These are phyloP conservation scores for Drosophila kurseongensis DNA, from an alignment of 1,140 invertebrate species.

Conservation along the genomic window DNA sequence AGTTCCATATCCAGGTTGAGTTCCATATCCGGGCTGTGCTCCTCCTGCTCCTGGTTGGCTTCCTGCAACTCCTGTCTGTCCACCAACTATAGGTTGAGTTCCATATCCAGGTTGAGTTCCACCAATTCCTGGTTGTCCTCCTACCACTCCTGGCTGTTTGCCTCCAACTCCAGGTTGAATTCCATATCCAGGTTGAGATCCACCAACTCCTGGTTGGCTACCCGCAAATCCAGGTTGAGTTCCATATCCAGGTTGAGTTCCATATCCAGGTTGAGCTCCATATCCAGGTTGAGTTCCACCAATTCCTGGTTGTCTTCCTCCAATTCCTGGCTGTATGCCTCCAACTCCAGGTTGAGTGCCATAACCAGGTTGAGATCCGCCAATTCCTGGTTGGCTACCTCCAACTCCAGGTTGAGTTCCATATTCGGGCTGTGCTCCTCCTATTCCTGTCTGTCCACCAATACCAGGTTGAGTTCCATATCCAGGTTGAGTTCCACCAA, in stretches of 20 bases:
- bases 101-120: slow-evolving; percentile 7
- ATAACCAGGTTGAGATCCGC: background rate
- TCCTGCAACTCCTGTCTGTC: slow-evolving; percentile 3
- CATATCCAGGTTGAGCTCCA: slow-evolving; percentile 12
- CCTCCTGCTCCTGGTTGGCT: slow-evolving; percentile 9
- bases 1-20: background rate
- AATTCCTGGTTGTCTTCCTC: slow-evolving; percentile 17
- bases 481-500: no score
- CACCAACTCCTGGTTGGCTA: slow-evolving; percentile 2
- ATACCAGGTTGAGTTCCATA: background rate
- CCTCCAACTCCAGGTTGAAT: slow-evolving; percentile 13
- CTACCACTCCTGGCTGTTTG: background rate
- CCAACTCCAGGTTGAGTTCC: background rate
- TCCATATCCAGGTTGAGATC: slow-evolving; percentile 22
- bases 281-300: slow-evolving; percentile 11
- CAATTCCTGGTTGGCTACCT: background rate
- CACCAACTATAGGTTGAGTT: background rate
- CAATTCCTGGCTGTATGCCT: background rate
- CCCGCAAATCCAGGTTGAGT: slow-evolving; percentile 1
- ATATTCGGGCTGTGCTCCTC: slow-evolving; percentile 2
- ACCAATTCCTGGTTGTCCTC: slow-evolving; percentile 2
- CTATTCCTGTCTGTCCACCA: slow-evolving; percentile 14
- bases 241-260: slow-evolving; percentile 12
- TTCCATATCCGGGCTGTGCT: slow-evolving; percentile 12
- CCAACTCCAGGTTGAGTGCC: slow-evolving; percentile 6